A percentile compares a stretch with the other conserved stretches of the same genome.
Evolutionary conservation across 53 echinoderm and acorn worm genomes (phyloP).

Genomic region (Stichopus horrens): DNA sequence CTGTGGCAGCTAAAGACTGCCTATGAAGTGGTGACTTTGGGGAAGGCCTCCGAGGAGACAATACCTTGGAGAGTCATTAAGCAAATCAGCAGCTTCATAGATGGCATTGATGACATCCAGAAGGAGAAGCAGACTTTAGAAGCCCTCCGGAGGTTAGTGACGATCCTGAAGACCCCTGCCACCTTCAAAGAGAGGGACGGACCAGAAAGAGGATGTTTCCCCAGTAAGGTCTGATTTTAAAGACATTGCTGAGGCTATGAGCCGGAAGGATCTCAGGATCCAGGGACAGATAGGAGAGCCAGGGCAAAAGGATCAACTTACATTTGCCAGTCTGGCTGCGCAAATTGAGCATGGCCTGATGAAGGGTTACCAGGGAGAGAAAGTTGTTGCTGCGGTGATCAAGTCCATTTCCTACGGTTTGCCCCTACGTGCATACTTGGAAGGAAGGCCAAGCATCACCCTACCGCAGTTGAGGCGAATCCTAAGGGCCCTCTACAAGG

Average conservation of each 20-base stretch:
- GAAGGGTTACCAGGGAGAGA: slow-evolving; percentile 36
- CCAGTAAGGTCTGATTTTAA: no score
- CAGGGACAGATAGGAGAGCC: slow-evolving; percentile 59
- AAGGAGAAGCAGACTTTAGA: background rate
- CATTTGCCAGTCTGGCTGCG: slow-evolving; percentile 41
- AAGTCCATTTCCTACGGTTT: slow-evolving; percentile 42
- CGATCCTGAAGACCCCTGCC: background rate
- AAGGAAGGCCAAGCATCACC: slow-evolving; percentile 37
- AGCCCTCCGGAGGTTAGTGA: background rate
- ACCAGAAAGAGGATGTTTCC: background rate
- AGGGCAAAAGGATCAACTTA: slow-evolving; percentile 55
- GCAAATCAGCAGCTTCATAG: background rate
- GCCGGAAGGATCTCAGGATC: slow-evolving; percentile 54
- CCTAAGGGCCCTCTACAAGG: slow-evolving; percentile 49
- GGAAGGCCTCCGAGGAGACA: background rate
- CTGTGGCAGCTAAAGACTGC: background rate
- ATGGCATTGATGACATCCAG: background rate
- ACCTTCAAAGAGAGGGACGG: background rate
- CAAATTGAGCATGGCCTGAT: slow-evolving; percentile 50
- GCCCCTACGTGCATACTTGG: slow-evolving; percentile 47
- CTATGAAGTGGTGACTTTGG: background rate
- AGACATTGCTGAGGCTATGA: background rate
- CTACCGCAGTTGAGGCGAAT: slow-evolving; percentile 41
- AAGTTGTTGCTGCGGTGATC: slow-evolving; percentile 49
- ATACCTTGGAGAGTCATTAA: slow-evolving; percentile 14